Evolutionary conservation across 2,797 vertebrate species (phyloP).

Genomic region (Neosilurus hyrtlii): DNA sequence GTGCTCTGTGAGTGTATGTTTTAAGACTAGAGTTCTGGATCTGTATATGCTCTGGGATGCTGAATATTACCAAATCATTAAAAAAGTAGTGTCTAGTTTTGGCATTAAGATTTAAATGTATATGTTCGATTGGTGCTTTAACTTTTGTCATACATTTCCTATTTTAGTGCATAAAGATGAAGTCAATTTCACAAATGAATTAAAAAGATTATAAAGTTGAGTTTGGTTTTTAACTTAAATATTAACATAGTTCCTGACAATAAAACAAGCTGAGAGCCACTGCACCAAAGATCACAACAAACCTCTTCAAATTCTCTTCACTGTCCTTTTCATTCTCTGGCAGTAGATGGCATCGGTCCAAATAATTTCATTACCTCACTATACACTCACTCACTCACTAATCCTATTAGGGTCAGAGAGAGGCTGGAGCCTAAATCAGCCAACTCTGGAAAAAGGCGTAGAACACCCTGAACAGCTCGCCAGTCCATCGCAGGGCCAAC

Average conservation of each 20-base stretch:
- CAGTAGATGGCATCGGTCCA: conserved; percentile 63
- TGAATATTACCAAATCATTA: neutral
- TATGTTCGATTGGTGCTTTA: neutral
- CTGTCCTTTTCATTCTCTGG: conserved; percentile 7
- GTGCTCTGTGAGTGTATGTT: too few species aligned
- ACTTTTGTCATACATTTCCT: neutral
- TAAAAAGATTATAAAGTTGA: neutral
- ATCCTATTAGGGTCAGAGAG: too few species aligned
- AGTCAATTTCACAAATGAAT: neutral
- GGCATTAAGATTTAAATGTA: neutral
- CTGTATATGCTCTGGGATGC: neutral
- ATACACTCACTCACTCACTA: neutral
- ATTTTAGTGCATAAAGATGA: neutral
- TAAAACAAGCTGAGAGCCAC: neutral
- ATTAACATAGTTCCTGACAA: neutral
- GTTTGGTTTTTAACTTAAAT: neutral
- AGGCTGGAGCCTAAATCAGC: too few species aligned
- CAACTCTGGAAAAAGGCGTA: too few species aligned
- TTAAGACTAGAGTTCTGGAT: neutral
- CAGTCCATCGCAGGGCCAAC: too few species aligned
- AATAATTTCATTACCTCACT: conserved; percentile 10
- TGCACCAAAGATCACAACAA: neutral
- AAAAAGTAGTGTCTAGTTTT: neutral
- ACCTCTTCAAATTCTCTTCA: neutral
- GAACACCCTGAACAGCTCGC: too few species aligned